phyloP scores from a whole-genome alignment of 2,797 vertebrate genomes.

The Leptatherina wallacei region DNA sequence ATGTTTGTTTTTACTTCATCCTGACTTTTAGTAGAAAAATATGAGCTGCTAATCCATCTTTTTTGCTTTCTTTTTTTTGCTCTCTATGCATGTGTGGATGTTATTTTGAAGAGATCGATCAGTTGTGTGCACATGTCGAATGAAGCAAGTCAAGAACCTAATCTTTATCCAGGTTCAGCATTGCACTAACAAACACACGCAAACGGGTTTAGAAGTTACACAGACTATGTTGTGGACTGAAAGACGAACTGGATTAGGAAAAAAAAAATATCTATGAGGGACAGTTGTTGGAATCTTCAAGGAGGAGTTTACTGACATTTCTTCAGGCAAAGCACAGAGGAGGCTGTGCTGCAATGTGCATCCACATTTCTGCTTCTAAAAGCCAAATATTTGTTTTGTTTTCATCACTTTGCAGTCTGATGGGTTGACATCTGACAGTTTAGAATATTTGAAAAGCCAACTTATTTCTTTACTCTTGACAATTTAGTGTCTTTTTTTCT shows the following conservation, averaged over 20 bases:
- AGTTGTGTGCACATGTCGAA: conserved; percentile 5
- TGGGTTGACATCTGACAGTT: conserved; percentile 61
- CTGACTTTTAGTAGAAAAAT: neutral
- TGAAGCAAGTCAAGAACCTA: neutral
- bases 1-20: neutral
- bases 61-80: neutral
- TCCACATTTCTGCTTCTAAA: conserved; percentile 35
- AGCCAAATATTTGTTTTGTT: conserved; percentile 60
- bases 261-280: neutral
- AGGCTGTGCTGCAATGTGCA: conserved; percentile 27
- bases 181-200: conserved; percentile 1
- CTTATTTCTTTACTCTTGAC: conserved; percentile 60
- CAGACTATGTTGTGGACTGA: neutral
- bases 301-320: conserved; percentile 38
- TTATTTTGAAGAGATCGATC: conserved; percentile 13
- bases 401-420: conserved; percentile 57
- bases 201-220: conserved; percentile 2
- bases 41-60: neutral
- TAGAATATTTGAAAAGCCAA: conserved; percentile 52
- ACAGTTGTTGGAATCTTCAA: conserved; percentile 25
- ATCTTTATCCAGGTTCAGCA: neutral
- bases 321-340: conserved; percentile 37
- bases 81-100: no score
- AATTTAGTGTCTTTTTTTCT: conserved; percentile 40
- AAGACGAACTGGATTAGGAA: conserved; percentile 21